Evolutionary conservation across 2,113 vertebrate genomes (phyloP), one percentile per base, ranked within the genome.

Genomic region (Leptodactylus fuscus): DNA sequence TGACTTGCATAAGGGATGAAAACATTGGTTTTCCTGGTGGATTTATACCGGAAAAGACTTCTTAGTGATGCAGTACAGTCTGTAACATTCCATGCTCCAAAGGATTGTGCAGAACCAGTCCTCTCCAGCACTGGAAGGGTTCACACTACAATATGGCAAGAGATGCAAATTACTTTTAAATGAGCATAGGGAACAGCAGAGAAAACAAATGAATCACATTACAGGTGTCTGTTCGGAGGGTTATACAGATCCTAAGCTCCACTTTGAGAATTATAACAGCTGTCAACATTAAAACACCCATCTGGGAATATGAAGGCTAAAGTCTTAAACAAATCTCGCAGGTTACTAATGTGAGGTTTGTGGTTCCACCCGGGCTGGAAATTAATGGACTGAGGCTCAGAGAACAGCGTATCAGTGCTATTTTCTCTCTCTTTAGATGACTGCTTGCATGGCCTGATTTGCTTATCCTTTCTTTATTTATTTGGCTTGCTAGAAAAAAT

Each of bases 221-320:
- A 88, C 92, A 92, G 89, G 90, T 91, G 89, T 92, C 90, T 91
- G 86, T 58, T 88, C 89, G 87, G 87, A 92, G 89, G 76, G 82
- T 86, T 91, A 89, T 89, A 88, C 0, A 53, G 82, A 91, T 88
- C 77, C 86, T 88, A 81, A 92, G 88, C 87, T 91, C 88, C 82
- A 91, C 87, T 90, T 44, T 88, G 90, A 92, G 90, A 91, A 91
- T 88, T 88, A 88, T 69, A 89, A 90, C 91, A 93, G 91, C 92
- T 93, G 93, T 90, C 92, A 91, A 89, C 89, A 89, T 91, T 91
- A 88, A 91, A 92, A 91, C 75, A 82, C 34, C 82, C 89, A 89
- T 87, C 83, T 82, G 91, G 87, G 90, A 92, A 88, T 88, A 79
- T 80, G 82, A 87, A 91, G 87, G 90, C 79, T 82, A 90, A 91